These are phyloP conservation scores for Hirundichthys speculiger DNA, from an alignment of 2,113 vertebrate genomes.

Conservation along the genomic window DNA sequence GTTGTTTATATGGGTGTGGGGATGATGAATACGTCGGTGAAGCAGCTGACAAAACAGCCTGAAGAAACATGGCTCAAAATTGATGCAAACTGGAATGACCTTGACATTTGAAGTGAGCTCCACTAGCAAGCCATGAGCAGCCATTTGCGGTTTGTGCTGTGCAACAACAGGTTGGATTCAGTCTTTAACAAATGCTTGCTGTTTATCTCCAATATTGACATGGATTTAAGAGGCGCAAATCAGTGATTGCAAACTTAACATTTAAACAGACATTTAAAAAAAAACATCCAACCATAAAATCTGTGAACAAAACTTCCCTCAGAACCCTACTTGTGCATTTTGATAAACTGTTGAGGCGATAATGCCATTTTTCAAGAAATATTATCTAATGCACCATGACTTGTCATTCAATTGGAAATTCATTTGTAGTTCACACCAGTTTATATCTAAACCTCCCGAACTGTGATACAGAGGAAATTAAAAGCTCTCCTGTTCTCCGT, in stretches of 20 bases:
- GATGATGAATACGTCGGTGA: neutral
- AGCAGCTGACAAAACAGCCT: conserved; percentile 4
- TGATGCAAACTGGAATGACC: conserved; percentile 9
- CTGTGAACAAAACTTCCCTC: conserved; percentile 1
- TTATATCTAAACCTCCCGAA: conserved; percentile 17
- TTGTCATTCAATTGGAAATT: conserved; percentile 8
- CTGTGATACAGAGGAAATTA: conserved; percentile 47
- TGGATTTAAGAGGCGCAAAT: conserved; percentile 19
- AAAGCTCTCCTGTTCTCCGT: conserved; percentile 26
- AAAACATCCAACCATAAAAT: neutral
- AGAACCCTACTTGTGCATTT: neutral
- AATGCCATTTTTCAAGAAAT: neutral
- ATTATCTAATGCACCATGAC: neutral
- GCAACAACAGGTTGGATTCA: conserved; percentile 5
- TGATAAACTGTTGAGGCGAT: neutral
- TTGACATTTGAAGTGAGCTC: conserved; percentile 25
- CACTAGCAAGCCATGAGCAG: neutral
- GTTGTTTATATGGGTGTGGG: neutral
- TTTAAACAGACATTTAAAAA: conserved; percentile 5
- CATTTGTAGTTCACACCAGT: conserved; percentile 8
- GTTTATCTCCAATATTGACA: conserved; percentile 11
- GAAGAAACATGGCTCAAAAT: neutral
- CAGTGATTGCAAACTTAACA: conserved; percentile 16
- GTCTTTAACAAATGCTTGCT: conserved; percentile 1
- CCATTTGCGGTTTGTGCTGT: conserved; percentile 10